Evolutionary conservation across 2,888 invertebrate genomes (phyloP).

Genomic region (Candidula unifasciata): DNA sequence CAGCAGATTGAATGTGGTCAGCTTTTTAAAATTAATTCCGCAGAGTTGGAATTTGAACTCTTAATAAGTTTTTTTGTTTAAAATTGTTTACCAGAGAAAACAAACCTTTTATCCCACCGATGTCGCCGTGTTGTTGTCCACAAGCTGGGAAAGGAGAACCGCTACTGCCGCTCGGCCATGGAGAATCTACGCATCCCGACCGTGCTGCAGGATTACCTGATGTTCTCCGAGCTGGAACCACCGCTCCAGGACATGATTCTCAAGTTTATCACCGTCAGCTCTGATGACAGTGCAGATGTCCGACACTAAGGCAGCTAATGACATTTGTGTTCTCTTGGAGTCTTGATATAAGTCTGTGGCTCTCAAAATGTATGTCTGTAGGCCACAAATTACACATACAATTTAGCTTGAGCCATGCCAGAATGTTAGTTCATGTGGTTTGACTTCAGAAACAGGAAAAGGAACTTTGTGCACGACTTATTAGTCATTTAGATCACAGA

Average conservation of each 20-base stretch:
- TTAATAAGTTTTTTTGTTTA: no score
- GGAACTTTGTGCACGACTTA: no score
- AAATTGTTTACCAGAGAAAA: slow-evolving; percentile 59
- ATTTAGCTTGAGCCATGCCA: neutral
- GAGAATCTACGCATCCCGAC: slow-evolving; percentile 56
- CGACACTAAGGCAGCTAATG: neutral
- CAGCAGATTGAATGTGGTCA: no score
- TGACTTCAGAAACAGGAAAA: no score
- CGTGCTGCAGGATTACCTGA: slow-evolving; percentile 59
- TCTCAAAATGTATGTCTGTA: neutral
- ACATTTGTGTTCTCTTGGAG: neutral
- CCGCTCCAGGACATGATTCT: slow-evolving; percentile 50
- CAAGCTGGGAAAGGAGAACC: slow-evolving; percentile 53
- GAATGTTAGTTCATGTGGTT: no score
- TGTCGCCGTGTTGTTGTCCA: slow-evolving; percentile 60
- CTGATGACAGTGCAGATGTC: slow-evolving; percentile 34
- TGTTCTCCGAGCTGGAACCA: slow-evolving; percentile 58
- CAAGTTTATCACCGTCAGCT: slow-evolving; percentile 48
- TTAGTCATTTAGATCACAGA: no score
- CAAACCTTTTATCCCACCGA: slow-evolving; percentile 59
- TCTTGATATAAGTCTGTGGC: neutral
- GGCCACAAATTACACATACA: neutral
- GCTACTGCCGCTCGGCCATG: slow-evolving; percentile 51
- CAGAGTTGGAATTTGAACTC: no score
- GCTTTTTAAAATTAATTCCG: no score